Percentiles rank a stretch among this genome's conserved stretches.
Conservation (phyloP, 1,140 invertebrate species). For the Hyphantria cunea region DNA sequence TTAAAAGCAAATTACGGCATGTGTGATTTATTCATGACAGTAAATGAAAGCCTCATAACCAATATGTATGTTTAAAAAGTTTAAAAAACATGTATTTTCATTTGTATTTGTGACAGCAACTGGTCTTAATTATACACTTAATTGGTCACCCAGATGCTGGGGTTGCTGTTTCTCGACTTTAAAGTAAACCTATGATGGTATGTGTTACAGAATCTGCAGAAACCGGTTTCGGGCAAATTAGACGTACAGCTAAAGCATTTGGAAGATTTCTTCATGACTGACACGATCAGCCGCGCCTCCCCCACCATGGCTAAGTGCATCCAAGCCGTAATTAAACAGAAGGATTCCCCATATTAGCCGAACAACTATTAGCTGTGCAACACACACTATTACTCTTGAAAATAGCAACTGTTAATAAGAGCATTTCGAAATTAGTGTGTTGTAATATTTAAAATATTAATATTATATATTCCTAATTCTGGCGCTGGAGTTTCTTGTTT, state of each 20-base stretch:
- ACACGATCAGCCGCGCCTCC: slow-evolving; percentile 97
- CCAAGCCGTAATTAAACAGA: slow-evolving; percentile 92
- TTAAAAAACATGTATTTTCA: too few relatives aligned
- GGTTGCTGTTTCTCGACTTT: too few relatives aligned
- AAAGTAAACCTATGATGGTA: background rate
- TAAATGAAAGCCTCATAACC: too few relatives aligned
- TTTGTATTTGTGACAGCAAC: too few relatives aligned
- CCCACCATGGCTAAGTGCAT: slow-evolving; percentile 99
- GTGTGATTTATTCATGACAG: too few relatives aligned
- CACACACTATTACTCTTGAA: slow-evolving; percentile 6
- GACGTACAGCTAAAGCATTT: slow-evolving; percentile 91
- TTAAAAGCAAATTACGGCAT: too few relatives aligned
- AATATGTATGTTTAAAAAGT: too few relatives aligned
- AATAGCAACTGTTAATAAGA: too few relatives aligned
- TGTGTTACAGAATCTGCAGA: slow-evolving; percentile 81
- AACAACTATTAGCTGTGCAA: slow-evolving; percentile 1
- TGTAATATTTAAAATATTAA: slow-evolving; percentile 20
- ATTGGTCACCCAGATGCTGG: too few relatives aligned
- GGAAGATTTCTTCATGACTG: slow-evolving; percentile 99
- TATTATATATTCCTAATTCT: slow-evolving; percentile 34
- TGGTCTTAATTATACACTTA: too few relatives aligned
- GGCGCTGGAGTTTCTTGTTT: slow-evolving; percentile 24
- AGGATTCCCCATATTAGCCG: slow-evolving; percentile 70
- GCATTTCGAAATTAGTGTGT: slow-evolving; percentile 12
- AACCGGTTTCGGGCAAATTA: slow-evolving; percentile 83